Evolutionary conservation across 2,113 vertebrate genomes (phyloP).

Genomic region (Trogon surrucura): DNA sequence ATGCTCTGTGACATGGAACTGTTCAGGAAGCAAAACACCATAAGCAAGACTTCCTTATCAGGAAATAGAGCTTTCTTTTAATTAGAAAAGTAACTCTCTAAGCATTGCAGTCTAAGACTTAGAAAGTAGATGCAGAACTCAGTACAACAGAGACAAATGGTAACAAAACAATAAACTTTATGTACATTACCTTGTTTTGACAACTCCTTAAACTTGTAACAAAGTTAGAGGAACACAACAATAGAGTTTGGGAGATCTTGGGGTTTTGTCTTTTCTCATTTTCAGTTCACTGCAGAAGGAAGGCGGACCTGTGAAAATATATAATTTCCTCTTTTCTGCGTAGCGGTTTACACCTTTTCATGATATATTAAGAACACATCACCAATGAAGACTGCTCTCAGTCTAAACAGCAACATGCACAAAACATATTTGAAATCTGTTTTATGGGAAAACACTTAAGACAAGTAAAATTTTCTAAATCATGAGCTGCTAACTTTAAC

Average conservation of each 20-base stretch:
- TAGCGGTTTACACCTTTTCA: neutral
- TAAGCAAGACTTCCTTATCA: neutral
- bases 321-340: neutral
- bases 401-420: neutral
- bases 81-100: neutral
- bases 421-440: neutral
- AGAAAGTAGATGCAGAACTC: neutral
- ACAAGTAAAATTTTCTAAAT: constrained; percentile 56
- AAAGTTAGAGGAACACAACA: neutral
- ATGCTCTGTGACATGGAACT: neutral
- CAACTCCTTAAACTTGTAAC: neutral
- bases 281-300: neutral
- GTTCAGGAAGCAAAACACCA: neutral
- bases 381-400: neutral
- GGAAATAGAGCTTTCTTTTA: neutral
- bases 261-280: too few relatives aligned
- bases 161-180: neutral
- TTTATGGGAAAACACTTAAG: constrained; percentile 13
- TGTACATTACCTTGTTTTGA: neutral
- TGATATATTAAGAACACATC: neutral
- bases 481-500: constrained; percentile 50
- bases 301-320: neutral
- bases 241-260: too few relatives aligned
- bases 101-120: neutral
- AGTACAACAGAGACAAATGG: neutral